These are phyloP conservation scores for Toxostoma redivivum DNA, from an alignment of 2,113 vertebrate genomes.

Conservation along the genomic window DNA sequence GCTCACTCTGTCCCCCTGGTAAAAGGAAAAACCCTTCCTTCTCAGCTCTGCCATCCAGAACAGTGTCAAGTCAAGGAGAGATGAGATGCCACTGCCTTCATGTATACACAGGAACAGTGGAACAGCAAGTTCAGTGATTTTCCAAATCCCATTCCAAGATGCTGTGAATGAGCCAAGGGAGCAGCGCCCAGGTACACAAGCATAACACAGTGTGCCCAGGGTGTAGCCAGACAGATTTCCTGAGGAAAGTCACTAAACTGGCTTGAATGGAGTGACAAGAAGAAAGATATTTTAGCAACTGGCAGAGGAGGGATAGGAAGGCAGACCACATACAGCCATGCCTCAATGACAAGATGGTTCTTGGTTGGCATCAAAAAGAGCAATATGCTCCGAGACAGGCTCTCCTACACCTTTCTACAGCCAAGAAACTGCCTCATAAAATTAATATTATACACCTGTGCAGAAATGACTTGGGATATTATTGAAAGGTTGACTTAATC, in stretches of 20 bases:
- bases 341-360: neutral
- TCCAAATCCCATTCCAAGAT: neutral
- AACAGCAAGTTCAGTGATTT: neutral
- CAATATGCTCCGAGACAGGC: neutral
- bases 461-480: neutral
- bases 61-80: neutral
- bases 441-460: neutral
- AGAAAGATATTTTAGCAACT: neutral
- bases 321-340: neutral
- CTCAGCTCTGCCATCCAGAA: neutral
- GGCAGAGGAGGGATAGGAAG: neutral
- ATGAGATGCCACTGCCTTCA: neutral
- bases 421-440: slow-evolving; percentile 16
- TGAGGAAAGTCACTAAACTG: neutral
- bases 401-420: neutral
- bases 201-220: accelerated
- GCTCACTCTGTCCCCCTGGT: neutral
- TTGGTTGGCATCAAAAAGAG: neutral
- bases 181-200: neutral
- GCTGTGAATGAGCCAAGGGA: neutral
- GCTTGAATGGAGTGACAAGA: neutral
- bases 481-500: slow-evolving; percentile 8
- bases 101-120: neutral
- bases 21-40: neutral
- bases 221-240: neutral